These are phyloP conservation scores for Acomys russatus DNA, from an alignment of 2,797 vertebrate species.

Conservation along the genomic window DNA sequence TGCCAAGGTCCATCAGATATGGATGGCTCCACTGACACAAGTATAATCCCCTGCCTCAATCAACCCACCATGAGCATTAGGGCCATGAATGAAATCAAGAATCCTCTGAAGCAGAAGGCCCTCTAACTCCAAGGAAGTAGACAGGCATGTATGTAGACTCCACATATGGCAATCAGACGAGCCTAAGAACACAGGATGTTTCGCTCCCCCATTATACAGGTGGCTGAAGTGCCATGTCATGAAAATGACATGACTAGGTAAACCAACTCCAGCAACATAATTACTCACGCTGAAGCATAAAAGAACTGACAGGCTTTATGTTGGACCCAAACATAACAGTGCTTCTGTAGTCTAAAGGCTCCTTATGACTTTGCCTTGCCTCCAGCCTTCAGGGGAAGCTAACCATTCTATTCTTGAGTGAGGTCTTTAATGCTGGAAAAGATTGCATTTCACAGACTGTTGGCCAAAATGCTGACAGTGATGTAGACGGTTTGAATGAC, in stretches of 20 bases:
- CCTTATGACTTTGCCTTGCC: not conserved
- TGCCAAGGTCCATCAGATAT: not conserved
- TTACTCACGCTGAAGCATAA: constrained; percentile 25
- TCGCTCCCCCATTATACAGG: constrained; percentile 54
- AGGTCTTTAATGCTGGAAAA: constrained; percentile 10
- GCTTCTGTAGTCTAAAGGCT: not conserved
- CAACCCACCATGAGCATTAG: constrained; percentile 40
- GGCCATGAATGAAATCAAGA: constrained; percentile 8
- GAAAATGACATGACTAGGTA: not conserved
- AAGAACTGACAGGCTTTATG: constrained; percentile 25
- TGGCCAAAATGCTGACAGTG: not conserved
- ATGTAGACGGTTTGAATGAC: not conserved
- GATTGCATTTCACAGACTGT: not conserved
- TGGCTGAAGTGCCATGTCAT: not conserved
- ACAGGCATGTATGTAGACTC: constrained; percentile 12
- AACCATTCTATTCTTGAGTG: not conserved
- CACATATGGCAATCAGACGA: constrained; percentile 55
- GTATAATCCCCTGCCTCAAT: not conserved
- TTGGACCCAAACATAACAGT: not conserved
- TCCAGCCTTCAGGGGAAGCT: not conserved
- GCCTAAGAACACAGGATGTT: constrained; percentile 28
- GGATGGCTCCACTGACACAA: constrained; percentile 40
- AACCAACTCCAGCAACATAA: not conserved
- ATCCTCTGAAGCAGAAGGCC: not conserved
- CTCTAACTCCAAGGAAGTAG: constrained; percentile 37